Percentiles rank a stretch among this genome's conserved stretches.
Evolutionary conservation across 2,797 vertebrate species (phyloP).

Genomic region (Chanos chanos): DNA sequence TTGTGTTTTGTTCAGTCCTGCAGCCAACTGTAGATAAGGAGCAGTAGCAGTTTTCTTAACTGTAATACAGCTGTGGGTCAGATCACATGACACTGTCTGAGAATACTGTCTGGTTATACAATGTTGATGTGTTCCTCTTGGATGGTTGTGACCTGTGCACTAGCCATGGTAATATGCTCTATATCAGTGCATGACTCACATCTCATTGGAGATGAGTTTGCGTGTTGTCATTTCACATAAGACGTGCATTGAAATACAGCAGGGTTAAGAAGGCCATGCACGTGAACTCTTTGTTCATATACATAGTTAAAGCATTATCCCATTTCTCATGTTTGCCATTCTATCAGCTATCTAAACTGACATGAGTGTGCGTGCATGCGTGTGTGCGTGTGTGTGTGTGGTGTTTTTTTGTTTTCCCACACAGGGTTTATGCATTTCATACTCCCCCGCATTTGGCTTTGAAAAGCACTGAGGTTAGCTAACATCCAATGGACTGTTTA

Average conservation of each 20-base stretch:
- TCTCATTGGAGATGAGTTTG: not conserved
- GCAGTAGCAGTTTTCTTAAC: too few species aligned
- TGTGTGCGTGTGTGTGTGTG: not conserved
- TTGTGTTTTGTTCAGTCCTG: too few species aligned
- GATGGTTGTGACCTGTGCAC: too few species aligned
- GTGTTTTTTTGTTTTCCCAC: too few species aligned
- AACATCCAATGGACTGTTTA: constrained; percentile 4
- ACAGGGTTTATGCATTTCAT: too few species aligned
- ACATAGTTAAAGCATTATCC: not conserved
- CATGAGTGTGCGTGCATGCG: not conserved
- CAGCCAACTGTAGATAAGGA: too few species aligned
- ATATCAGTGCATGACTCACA: too few species aligned
- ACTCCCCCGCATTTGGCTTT: not conserved
- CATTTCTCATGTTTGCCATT: not conserved
- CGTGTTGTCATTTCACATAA: not conserved
- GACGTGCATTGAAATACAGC: not conserved
- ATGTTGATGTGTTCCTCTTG: too few species aligned
- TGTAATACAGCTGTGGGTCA: too few species aligned
- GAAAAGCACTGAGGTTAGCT: constrained; percentile 9
- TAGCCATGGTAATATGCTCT: too few species aligned
- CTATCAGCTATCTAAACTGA: not conserved
- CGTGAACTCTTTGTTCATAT: not conserved
- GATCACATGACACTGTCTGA: too few species aligned
- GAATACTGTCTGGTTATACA: too few species aligned
- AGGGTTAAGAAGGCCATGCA: not conserved